These are phyloP conservation scores for Drosophila melanosoma DNA, from an alignment of 2,888 invertebrate genomes.

Conservation along the genomic window DNA sequence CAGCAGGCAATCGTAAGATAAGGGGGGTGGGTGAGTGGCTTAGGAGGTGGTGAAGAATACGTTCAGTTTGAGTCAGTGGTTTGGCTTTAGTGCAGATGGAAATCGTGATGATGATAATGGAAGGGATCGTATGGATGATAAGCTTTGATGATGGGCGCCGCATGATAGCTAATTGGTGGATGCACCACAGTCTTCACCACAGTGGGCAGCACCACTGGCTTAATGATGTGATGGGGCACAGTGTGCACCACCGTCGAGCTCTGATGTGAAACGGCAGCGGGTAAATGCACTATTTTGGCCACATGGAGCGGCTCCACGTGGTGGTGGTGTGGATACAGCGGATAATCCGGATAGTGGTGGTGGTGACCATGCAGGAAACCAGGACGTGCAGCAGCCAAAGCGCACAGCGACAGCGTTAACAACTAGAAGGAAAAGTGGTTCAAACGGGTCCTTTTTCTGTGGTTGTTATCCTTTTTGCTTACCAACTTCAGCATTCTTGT, in stretches of 20 bases:
- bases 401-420: constrained; percentile 58
- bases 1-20: constrained; percentile 41
- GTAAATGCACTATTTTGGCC: constrained; percentile 81
- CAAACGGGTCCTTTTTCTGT: not conserved
- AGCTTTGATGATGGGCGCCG: constrained; percentile 82
- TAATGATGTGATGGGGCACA: constrained; percentile 81
- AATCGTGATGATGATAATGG: constrained; percentile 74
- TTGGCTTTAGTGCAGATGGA: constrained; percentile 63
- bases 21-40: constrained; percentile 1
- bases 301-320: constrained; percentile 80
- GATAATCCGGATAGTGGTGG: constrained; percentile 74
- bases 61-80: not conserved
- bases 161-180: constrained; percentile 80
- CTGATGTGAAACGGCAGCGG: constrained; percentile 83
- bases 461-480: constrained; percentile 30
- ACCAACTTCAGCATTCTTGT: constrained; percentile 74
- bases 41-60: not conserved
- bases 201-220: constrained; percentile 82
- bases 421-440: constrained; percentile 37
- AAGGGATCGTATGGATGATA: constrained; percentile 80
- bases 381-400: constrained; percentile 78
- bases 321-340: constrained; percentile 44
- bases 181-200: constrained; percentile 82
- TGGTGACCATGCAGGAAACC: constrained; percentile 82
- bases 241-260: constrained; percentile 83